Conservation (phyloP, 2,888 invertebrate genomes). For the Megalurothrips usitatus region DNA sequence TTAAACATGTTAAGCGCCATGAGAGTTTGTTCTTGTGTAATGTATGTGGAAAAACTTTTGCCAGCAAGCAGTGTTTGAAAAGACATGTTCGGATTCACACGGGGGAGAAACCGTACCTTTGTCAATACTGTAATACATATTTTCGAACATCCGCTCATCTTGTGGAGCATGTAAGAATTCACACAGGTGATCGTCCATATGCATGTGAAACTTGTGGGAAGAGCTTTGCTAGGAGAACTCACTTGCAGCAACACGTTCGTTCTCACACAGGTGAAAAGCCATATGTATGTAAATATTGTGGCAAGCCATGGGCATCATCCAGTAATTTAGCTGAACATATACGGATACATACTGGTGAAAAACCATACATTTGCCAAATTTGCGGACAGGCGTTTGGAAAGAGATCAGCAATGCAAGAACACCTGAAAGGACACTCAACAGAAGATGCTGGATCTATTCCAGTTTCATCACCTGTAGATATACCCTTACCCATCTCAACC, state of each 20-base stretch:
- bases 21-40: constrained; percentile 36
- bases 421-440: constrained; percentile 42
- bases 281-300: constrained; percentile 45
- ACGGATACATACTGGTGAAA: constrained; percentile 41
- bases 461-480: not conserved
- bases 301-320: constrained; percentile 20
- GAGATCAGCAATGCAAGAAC: constrained; percentile 52
- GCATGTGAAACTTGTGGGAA: constrained; percentile 54
- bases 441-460: not conserved
- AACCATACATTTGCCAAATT: constrained; percentile 40
- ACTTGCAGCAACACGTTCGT: constrained; percentile 51
- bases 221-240: constrained; percentile 52
- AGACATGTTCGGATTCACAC: constrained; percentile 51
- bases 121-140: constrained; percentile 44
- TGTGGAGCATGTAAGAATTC: constrained; percentile 50
- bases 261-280: constrained; percentile 46
- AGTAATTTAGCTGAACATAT: constrained; percentile 28
- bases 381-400: constrained; percentile 47
- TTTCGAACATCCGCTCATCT: constrained; percentile 43
- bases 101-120: constrained; percentile 48
- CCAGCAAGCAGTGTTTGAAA: constrained; percentile 45
- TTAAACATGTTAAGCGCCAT: not conserved
- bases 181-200: constrained; percentile 47
- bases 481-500: not conserved
- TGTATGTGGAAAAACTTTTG: constrained; percentile 47